Conservation (phyloP, 2,888 invertebrate species). For the Xanthorhoe spadicearia region DNA sequence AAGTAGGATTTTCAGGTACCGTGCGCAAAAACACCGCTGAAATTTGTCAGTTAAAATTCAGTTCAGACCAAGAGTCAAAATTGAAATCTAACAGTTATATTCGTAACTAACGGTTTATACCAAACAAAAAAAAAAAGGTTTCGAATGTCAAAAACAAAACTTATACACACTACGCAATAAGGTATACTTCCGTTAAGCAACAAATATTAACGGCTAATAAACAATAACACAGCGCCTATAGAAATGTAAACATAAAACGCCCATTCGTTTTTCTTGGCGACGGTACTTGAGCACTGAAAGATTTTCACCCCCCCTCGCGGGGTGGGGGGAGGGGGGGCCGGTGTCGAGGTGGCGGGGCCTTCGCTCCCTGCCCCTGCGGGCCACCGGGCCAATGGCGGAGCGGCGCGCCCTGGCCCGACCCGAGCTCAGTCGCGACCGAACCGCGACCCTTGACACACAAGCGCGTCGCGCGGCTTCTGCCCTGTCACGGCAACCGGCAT, state of each 20-base stretch:
- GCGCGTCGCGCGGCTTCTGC: slow-evolving; percentile 74
- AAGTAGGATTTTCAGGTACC: slow-evolving; percentile 79
- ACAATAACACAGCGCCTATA: slow-evolving; percentile 17
- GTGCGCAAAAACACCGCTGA: slow-evolving; percentile 55
- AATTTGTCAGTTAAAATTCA: neutral
- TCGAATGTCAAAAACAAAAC: neutral
- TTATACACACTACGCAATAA: neutral
- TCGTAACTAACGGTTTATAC: slow-evolving; percentile 10
- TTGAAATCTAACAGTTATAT: slow-evolving; percentile 4
- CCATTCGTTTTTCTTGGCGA: slow-evolving; percentile 69
- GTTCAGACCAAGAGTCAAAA: neutral
- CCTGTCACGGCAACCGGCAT: slow-evolving; percentile 76
- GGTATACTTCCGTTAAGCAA: neutral
- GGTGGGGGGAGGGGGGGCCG: slow-evolving; percentile 62
- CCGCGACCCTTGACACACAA: slow-evolving; percentile 84
- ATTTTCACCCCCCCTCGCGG: slow-evolving; percentile 68
- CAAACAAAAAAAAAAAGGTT: neutral
- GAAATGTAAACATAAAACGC: slow-evolving; percentile 42
- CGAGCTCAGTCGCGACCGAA: slow-evolving; percentile 81
- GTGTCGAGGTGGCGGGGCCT: slow-evolving; percentile 82
- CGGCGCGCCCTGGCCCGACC: slow-evolving; percentile 81
- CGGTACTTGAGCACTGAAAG: slow-evolving; percentile 78
- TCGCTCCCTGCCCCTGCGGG: slow-evolving; percentile 82
- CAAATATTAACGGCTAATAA: slow-evolving; percentile 22
- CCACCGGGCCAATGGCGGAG: slow-evolving; percentile 84